Evolutionary conservation across 2,113 vertebrate genomes (phyloP).

Genomic region (Brienomyrus longianalis): DNA sequence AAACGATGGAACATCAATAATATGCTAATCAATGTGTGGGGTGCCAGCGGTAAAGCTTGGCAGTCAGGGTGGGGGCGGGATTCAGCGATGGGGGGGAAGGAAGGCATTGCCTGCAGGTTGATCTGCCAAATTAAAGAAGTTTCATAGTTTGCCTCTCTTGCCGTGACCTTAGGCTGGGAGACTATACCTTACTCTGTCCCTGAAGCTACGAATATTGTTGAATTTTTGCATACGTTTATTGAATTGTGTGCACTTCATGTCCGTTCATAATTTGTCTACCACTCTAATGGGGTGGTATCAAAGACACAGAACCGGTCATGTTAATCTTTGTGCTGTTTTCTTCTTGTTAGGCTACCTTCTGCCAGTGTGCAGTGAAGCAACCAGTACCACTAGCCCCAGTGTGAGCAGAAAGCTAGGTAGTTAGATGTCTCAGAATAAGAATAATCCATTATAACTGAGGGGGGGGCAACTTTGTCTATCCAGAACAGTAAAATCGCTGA

Average conservation of each 20-base stretch:
- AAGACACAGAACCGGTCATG: neutral
- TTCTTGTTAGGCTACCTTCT: neutral
- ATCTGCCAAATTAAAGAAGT: neutral
- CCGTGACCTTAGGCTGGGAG: neutral
- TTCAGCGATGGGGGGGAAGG: neutral
- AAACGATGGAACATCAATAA: neutral
- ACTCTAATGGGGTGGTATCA: neutral
- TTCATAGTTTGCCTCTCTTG: neutral
- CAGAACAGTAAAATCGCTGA: neutral
- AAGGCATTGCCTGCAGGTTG: neutral
- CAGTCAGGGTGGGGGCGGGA: neutral
- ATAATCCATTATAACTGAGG: neutral
- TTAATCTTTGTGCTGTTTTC: neutral
- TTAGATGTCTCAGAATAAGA: neutral
- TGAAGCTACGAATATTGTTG: neutral
- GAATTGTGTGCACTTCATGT: neutral
- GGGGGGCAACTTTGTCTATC: neutral
- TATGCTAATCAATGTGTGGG: neutral
- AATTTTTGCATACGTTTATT: neutral
- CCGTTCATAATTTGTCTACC: neutral
- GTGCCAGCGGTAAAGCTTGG: neutral
- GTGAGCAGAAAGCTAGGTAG: neutral
- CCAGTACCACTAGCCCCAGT: neutral
- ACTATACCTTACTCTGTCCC: neutral
- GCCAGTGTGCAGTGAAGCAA: neutral